A percentile compares a stretch with the other conserved stretches of the same genome.
Evolutionary conservation across 2,888 invertebrate genomes (phyloP).

Genomic region (Marronus borbonicus): DNA sequence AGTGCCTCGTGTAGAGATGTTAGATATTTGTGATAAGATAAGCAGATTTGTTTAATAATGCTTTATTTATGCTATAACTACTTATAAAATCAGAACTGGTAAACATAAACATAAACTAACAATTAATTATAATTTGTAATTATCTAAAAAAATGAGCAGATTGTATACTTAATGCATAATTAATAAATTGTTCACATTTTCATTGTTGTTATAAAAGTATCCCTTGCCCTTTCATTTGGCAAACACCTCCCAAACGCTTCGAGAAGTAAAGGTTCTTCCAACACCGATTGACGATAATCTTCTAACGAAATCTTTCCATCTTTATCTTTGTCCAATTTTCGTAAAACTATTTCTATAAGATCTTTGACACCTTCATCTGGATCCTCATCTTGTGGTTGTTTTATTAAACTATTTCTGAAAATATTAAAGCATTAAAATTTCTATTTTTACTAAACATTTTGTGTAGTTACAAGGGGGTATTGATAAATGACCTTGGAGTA

Average conservation of each 20-base stretch:
- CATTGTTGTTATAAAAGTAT: slow-evolving; percentile 68
- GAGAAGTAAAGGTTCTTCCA: slow-evolving; percentile 78
- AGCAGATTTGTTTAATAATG: too few relatives aligned
- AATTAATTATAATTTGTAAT: too few relatives aligned
- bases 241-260: slow-evolving; percentile 85
- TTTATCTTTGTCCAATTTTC: slow-evolving; percentile 82
- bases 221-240: slow-evolving; percentile 75
- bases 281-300: slow-evolving; percentile 79
- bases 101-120: too few relatives aligned
- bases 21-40: too few relatives aligned
- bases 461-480: too few relatives aligned
- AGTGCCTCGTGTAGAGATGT: too few relatives aligned
- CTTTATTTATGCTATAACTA: too few relatives aligned
- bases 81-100: too few relatives aligned
- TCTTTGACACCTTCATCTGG: slow-evolving; percentile 83
- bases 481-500: too few relatives aligned
- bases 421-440: neutral
- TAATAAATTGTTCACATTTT: slow-evolving; percentile 56
- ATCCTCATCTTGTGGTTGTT: slow-evolving; percentile 82
- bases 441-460: too few relatives aligned
- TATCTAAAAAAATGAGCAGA: too few relatives aligned
- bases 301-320: slow-evolving; percentile 82
- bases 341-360: slow-evolving; percentile 80
- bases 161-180: neutral
- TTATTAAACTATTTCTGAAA: slow-evolving; percentile 74